Base-by-base conservation (phyloP, 2,888 invertebrate genomes). In the Ormyrus pomaceus region DNA sequence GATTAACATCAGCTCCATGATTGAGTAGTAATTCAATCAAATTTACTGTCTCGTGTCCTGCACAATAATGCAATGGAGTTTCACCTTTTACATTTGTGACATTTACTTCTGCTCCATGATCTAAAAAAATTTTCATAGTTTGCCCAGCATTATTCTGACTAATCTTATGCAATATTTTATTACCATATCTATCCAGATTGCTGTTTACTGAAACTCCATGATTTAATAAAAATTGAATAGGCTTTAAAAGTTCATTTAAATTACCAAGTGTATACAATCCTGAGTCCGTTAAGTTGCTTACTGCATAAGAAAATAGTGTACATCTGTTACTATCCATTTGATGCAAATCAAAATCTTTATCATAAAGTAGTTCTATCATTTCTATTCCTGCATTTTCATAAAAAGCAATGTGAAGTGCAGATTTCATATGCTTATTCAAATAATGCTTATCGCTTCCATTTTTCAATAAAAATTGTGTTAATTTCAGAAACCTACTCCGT, bases 31-130 rank as follows among this genome's bases (percentile, higher is more conserved):
- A 34, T 11, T 65, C 50, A 0, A 66, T n/a, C 13, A 56, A 34
- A 13, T n/a, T 5, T 13, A 56, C 4, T 5, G 66, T n/a, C 13
- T 75, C 66, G 13, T 64, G 13, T 11, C 19, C 50, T 2, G 74
- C 66, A 45, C 66, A 65, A 9, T 66, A 66, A 19, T 75, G 74
- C 34, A 75, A 11, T 5, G 74, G 48, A 8, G 74, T 75, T 6
- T 58, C 48, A 34, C 74, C 74, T 10, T 75, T 65, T 2, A 19
- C n/a, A 46, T 75, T 75, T 13, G 19, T 46, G 9, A 51, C 58
- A 48, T 75, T 58, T 10, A 75, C 66, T 1, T 75, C 66, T 10
- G 66, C 74, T 2, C 58, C 66, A n/a, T 58, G 19, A 3, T 58
- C 58, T 19, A 74, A n/a, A n/a, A 74, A 66, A 10, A 66, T 46